Percentiles rank a stretch among this genome's conserved stretches.
phyloP scores from a whole-genome alignment of 2,113 vertebrate species.

The Eulemur rufifrons region DNA sequence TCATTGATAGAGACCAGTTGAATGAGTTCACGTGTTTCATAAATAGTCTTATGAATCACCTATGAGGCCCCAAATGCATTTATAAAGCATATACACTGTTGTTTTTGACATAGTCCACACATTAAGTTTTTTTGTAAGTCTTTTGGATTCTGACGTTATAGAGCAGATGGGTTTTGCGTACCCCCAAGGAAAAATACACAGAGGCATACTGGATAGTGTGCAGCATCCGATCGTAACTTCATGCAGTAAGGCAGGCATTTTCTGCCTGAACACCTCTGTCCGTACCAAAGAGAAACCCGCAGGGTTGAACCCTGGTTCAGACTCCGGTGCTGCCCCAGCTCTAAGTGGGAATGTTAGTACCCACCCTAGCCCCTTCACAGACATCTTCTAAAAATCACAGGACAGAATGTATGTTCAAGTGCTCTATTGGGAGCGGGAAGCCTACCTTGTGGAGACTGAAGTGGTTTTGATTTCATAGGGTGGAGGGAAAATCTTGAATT shows the following conservation, averaged over 20 bases:
- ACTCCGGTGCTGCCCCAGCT: not conserved
- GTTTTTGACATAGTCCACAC: not conserved
- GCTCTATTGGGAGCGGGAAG: not conserved
- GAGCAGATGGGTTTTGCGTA: not conserved
- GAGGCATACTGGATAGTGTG: not conserved
- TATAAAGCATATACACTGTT: not conserved
- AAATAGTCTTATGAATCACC: not conserved
- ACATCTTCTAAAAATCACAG: not conserved
- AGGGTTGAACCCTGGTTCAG: not conserved
- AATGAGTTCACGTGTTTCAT: not conserved
- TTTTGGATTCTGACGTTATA: not conserved
- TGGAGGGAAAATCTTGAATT: conserved; percentile 11
- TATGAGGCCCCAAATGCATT: not conserved
- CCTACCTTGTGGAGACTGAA: not conserved
- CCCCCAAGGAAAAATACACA: not conserved
- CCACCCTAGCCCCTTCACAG: not conserved
- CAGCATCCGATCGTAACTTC: not conserved
- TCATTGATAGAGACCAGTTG: not conserved
- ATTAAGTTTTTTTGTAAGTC: not conserved
- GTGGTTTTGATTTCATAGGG: not conserved
- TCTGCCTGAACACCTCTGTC: not conserved
- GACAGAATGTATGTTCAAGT: not conserved
- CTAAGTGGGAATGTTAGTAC: not conserved
- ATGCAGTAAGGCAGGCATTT: not conserved
- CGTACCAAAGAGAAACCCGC: not conserved